Base-by-base conservation (phyloP, 1,140 invertebrate species). In the Ephestia elutella region DNA sequence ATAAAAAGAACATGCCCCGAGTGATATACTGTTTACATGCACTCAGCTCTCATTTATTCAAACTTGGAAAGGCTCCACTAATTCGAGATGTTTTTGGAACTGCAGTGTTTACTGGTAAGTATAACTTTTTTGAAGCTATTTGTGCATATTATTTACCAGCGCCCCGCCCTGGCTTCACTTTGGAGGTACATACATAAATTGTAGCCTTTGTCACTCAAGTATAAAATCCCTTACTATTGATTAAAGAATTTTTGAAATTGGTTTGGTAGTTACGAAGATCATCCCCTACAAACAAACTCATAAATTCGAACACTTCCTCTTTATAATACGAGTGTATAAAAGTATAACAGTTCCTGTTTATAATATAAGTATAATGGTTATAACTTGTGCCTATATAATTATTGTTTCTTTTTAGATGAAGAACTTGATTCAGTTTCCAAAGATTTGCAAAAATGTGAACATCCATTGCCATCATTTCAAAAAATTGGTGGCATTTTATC, bases 1-100 rank as follows among this genome's bases (percentile, higher is more conserved):
- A 96, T 70, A 94, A 93, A 64, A 95, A 96, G 77, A 96, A 96
- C 79, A 95, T 96, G 92, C 95, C 95, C 7, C 90, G 93, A 69
- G 91, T 94, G 0, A 94, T 96, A 64, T 96, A 96, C 85, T 96
- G 95, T 74, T 91, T 96, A 32, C 95, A 96, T 90, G 94, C 94
- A 44, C 87, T 96, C 8, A 95, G 94, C 70, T 91, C 93, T 38
- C 92, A 94, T 87, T 87, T 94, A 53, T 94, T 93, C 71, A 92
- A 93, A 80, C 68, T 93, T 20, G 94, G 94, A 9, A 92, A 92
- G 85, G 94, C 94, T 51, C 94, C 94, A 20, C 90, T 94, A 69
- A 95, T 96, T 62, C 91, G 93, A 75, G 94, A 95, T 86, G 86
- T 96, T 0, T 94, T 93, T 89, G 95, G 95, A 61, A 95, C 94